These are phyloP conservation scores for Lepus europaeus DNA, from an alignment of 2,113 vertebrate genomes.

Conservation along the genomic window DNA sequence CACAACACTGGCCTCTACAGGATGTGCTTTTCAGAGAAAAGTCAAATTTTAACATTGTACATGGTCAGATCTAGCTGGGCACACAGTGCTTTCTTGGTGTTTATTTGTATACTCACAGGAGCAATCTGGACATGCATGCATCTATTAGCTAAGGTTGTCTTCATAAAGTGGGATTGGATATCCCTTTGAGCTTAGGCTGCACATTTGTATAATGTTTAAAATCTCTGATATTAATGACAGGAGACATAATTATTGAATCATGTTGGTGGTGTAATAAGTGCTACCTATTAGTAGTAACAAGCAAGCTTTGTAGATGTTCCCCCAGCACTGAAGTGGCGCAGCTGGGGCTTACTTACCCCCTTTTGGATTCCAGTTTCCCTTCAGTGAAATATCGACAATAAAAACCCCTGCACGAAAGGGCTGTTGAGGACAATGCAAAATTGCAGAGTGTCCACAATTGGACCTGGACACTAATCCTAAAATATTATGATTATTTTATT, in stretches of 20 bases:
- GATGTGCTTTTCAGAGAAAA: constrained; percentile 8
- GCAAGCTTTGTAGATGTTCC: background rate
- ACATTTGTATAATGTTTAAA: background rate
- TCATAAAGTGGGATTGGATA: background rate
- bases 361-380: background rate
- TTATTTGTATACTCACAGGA: background rate
- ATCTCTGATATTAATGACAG: background rate
- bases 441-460: background rate
- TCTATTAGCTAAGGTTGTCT: background rate
- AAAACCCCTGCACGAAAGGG: background rate
- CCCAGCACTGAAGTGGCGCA: background rate
- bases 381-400: background rate
- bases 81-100: background rate
- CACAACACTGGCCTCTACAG: too few species aligned
- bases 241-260: background rate
- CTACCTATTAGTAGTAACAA: background rate
- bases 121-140: background rate
- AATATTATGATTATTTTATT: background rate
- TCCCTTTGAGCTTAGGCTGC: background rate
- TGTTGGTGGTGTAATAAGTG: background rate
- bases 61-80: background rate
- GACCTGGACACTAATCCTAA: background rate
- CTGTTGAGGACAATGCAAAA: background rate
- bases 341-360: background rate
- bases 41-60: background rate